These are phyloP conservation scores for Epinephelus moara DNA, from an alignment of 2,113 vertebrate species.

Conservation along the genomic window DNA sequence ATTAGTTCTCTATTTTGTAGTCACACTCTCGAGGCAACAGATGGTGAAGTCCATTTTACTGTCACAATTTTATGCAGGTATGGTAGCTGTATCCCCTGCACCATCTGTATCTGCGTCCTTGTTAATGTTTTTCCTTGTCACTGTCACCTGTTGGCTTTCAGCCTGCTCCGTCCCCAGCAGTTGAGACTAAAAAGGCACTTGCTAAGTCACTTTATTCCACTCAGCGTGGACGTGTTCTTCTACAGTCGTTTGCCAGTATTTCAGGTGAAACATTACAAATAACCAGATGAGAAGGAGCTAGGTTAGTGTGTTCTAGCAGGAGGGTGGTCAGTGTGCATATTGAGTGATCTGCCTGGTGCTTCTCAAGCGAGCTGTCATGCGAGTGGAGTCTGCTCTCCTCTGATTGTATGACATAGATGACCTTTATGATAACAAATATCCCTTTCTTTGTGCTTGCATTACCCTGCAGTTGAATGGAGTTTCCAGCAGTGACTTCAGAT, in stretches of 20 bases:
- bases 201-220: neutral
- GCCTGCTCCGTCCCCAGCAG: neutral
- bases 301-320: constrained; percentile 16
- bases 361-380: constrained; percentile 20
- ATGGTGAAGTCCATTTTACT: constrained; percentile 15
- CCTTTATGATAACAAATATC: constrained; percentile 26
- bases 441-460: constrained; percentile 27
- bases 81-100: neutral
- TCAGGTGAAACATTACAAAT: constrained; percentile 1
- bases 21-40: constrained; percentile 32
- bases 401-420: constrained; percentile 35
- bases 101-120: constrained; percentile 12
- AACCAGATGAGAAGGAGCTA: neutral
- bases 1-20: constrained; percentile 27
- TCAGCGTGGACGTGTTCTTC: neutral
- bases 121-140: constrained; percentile 2
- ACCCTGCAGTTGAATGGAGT: neutral
- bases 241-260: neutral
- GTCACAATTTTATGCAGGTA: neutral
- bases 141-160: constrained; percentile 7
- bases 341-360: constrained; percentile 9
- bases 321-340: neutral
- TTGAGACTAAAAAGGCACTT: neutral
- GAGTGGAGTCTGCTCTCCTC: constrained; percentile 18
- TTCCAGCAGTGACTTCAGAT: neutral